Evolutionary conservation across 2,113 vertebrate genomes (phyloP).

Genomic region (Hyla sarda): DNA sequence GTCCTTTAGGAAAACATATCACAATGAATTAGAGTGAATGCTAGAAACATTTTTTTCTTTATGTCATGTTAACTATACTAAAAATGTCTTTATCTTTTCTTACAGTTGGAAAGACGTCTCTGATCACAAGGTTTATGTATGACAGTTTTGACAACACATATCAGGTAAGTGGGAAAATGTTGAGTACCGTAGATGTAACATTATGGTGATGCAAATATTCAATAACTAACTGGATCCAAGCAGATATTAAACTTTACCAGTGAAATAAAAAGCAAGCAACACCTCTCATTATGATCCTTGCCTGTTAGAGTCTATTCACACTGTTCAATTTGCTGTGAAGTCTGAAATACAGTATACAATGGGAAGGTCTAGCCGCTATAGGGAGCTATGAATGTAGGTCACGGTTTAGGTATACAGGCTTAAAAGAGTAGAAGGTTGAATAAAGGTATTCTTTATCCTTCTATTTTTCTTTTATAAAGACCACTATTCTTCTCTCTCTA

Average conservation of each 20-base stretch:
- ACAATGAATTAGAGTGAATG: no score
- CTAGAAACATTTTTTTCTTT: neutral
- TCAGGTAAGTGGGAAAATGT: slow-evolving; percentile 75
- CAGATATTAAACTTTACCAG: neutral
- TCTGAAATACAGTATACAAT: no score
- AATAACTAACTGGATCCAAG: neutral
- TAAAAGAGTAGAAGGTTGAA: no score
- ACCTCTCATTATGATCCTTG: neutral
- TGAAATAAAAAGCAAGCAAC: neutral
- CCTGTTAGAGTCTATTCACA: no score
- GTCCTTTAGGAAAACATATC: no score
- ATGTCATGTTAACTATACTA: neutral
- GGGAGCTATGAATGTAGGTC: no score
- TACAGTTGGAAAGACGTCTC: slow-evolving; percentile 91
- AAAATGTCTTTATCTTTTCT: slow-evolving; percentile 66
- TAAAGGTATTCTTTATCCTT: no score
- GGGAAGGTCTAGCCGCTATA: no score
- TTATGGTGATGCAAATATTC: neutral
- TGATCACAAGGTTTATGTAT: slow-evolving; percentile 94
- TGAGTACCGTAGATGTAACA: neutral
- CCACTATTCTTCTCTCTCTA: no score
- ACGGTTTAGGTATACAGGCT: no score
- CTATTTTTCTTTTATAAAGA: no score
- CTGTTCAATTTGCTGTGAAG: no score
- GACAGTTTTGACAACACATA: slow-evolving; percentile 96